Evolutionary conservation across 30 jellyfish, hydroid and myxozoan species (phyloP).

Genomic region (Nemopilema nomurai): DNA sequence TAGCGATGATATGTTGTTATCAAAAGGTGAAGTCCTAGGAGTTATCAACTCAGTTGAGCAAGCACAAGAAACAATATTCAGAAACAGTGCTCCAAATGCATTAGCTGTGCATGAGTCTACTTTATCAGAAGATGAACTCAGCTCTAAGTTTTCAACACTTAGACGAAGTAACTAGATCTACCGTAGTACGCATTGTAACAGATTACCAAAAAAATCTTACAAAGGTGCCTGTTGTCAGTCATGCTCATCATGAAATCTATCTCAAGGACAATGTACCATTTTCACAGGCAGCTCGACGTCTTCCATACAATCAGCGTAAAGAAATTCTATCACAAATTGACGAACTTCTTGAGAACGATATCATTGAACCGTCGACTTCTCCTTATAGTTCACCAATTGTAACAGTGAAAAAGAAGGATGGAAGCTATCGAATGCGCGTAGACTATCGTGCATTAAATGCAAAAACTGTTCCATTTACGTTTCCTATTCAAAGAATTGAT

Average conservation of each 20-base stretch:
- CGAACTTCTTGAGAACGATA: background rate
- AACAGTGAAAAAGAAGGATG: constrained; percentile 14
- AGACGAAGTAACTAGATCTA: background rate
- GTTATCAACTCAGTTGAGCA: too few relatives aligned
- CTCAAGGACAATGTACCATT: constrained; percentile 7
- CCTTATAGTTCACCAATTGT: too few relatives aligned
- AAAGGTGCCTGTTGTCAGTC: too few relatives aligned
- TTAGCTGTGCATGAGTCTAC: too few relatives aligned
- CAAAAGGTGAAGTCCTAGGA: too few relatives aligned
- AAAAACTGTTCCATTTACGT: background rate
- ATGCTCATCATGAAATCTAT: background rate
- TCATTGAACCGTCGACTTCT: background rate
- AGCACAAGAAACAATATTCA: too few relatives aligned
- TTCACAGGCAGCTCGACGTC: constrained; percentile 15
- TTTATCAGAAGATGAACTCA: too few relatives aligned
- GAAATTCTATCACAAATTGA: background rate
- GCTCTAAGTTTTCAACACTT: too few relatives aligned
- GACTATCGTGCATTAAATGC: constrained; percentile 5
- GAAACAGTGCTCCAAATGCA: too few relatives aligned
- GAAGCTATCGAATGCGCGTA: background rate
- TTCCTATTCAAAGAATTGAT: constrained; percentile 9
- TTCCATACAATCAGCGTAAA: constrained; percentile 37
- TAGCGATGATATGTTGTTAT: background rate
- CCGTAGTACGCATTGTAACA: too few relatives aligned
- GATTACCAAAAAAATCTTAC: too few relatives aligned